Evolutionary conservation across 2,888 invertebrate species (phyloP), one percentile per base, ranked within the genome.

Genomic region (Ormyrus nitidulus): DNA sequence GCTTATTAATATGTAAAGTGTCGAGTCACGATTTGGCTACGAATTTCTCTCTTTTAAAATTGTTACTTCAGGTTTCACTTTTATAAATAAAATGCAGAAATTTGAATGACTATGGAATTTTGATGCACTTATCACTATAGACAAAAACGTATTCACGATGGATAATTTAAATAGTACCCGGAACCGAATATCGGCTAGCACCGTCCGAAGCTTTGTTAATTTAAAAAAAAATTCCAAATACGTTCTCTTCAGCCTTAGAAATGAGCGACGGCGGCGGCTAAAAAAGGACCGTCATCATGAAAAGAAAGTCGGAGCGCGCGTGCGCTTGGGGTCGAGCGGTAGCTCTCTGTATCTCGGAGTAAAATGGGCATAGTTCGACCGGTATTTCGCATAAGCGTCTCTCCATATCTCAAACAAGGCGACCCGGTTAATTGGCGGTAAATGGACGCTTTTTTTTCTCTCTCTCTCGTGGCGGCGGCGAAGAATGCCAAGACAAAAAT

Each of bases 341-440:
- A 9, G 13, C 58, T 53, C 19, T 53, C 61, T 46, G 58, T 34
- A 34, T 62, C 49, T 51, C 5, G 53, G 53, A 81, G 66, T 72
- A 77, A 82, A 82, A 80, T 80, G 77, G 80, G 51, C 72, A 80
- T 82, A 80, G 80, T 82, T 82, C 72, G 79, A 82, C 82, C 80
- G 74, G 83, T 79, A 82, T 75, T 83, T 81, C 75, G 79, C 79
- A 74, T 74, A 71, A 81, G 72, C 71, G 66, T 81, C 81, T 61
- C 68, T 53, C 64, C 65, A 65, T 68, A 65, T 76, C 69, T 69
- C 80, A 79, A 77, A 81, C 77, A 83, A 83, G 81, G 82, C 79
- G 79, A 81, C 77, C 81, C 70, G 79, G 79, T 83, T 83, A 82
- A 81, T 83, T 83, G 83, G 79, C 79, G 81, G 81, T 81, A 82